A percentile compares a stretch with the other conserved stretches of the same genome.
These are phyloP conservation scores for Apolygus lucorum DNA, from an alignment of 1,140 invertebrate species.

Conservation along the genomic window DNA sequence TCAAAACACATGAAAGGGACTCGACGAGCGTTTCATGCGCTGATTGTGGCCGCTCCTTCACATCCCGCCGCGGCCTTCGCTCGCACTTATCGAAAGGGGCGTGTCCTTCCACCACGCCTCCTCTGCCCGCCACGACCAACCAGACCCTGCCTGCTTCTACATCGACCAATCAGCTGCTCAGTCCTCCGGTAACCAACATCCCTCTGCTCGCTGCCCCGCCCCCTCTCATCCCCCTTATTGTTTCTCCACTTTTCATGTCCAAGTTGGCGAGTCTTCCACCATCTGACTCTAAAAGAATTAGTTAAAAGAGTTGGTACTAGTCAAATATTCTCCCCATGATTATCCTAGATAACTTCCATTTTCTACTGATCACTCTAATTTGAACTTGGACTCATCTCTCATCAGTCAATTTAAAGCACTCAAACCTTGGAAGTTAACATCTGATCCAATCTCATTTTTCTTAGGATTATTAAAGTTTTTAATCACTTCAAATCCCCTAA, in stretches of 20 bases:
- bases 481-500: too few species aligned
- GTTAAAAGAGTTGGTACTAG: too few species aligned
- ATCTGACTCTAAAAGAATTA: background rate
- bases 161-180: background rate
- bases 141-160: background rate
- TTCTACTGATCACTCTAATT: too few species aligned
- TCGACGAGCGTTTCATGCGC: background rate
- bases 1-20: slow-evolving; percentile 23
- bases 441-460: too few species aligned
- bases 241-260: background rate
- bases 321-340: too few species aligned
- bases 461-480: too few species aligned
- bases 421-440: too few species aligned
- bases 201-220: background rate
- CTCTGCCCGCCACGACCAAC: background rate
- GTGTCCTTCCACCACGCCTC: background rate
- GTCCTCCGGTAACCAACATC: background rate
- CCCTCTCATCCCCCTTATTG: background rate
- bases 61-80: slow-evolving; percentile 5
- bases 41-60: slow-evolving; percentile 7
- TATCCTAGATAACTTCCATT: too few species aligned
- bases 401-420: too few species aligned
- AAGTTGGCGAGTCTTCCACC: background rate
- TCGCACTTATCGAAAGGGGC: background rate
- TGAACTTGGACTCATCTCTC: too few species aligned